These are phyloP conservation scores for Nothobranchius kuhntae DNA, from an alignment of 2,113 vertebrate species.

Conservation along the genomic window DNA sequence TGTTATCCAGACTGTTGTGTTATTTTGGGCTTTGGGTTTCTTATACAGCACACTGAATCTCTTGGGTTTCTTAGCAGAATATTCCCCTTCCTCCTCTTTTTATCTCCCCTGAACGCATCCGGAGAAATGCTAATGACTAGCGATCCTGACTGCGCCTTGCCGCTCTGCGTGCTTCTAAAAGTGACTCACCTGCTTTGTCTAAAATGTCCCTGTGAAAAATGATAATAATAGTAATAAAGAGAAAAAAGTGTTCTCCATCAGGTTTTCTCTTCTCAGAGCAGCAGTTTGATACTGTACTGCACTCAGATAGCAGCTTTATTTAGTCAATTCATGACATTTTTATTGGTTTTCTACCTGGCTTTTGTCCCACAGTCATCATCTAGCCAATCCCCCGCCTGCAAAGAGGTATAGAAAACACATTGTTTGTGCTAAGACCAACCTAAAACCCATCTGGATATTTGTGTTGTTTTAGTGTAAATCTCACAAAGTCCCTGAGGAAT, in stretches of 20 bases:
- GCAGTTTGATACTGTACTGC: constrained; percentile 4
- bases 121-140: constrained; percentile 71
- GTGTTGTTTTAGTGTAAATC: constrained; percentile 23
- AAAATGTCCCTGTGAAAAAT: constrained; percentile 48
- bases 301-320: constrained; percentile 30
- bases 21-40: constrained; percentile 51
- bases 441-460: constrained; percentile 8
- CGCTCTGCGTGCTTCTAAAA: constrained; percentile 37
- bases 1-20: constrained; percentile 36
- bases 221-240: constrained; percentile 15
- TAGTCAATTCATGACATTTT: constrained; percentile 20
- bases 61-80: constrained; percentile 46
- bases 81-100: constrained; percentile 13
- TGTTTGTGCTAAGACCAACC: constrained; percentile 10
- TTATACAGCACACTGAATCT: constrained; percentile 36
- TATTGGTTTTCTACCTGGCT: constrained; percentile 22
- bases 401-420: constrained; percentile 42
- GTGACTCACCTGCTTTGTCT: constrained; percentile 54
- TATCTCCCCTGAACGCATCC: constrained; percentile 59
- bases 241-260: constrained; percentile 22
- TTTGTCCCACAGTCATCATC: constrained; percentile 29
- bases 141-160: constrained; percentile 44
- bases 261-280: constrained; percentile 8
- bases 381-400: constrained; percentile 8
- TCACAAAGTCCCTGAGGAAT: constrained; percentile 23